Base-by-base conservation (phyloP, 2,888 invertebrate genomes). In the Apamea anceps region DNA sequence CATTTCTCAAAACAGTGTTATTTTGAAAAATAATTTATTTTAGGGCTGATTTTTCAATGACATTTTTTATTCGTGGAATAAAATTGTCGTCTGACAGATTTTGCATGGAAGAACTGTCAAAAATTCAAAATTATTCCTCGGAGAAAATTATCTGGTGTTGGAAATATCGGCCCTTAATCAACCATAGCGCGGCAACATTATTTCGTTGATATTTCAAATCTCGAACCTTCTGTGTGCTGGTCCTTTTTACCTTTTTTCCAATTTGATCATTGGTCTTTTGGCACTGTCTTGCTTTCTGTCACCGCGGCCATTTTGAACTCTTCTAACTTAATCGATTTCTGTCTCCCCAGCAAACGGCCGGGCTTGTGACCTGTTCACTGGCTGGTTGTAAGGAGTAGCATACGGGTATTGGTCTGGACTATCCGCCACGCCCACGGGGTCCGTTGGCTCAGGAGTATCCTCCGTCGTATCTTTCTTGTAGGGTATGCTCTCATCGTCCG, bases 401-500 rank as follows among this genome's bases (percentile, higher is more conserved):
- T 95, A 95, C 0, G 92, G 91, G 74, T 91, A 95, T 0, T 88
- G 91, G 2, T 90, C 88, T n/a, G 84, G 84, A 60, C 89, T 92
- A 73, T 94, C 95, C 0, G 94, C 93, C 72, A 95, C 93, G 75
- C 94, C 93, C 3, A 96, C 92, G 0, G 94, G 91, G 0, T 96
- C 96, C 0, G 95, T 93, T 0, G 96, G 96, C 68, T 94, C 93
- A 0, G 97, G 97, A 62, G 94, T 95, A 80, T 96, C 96, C 85
- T 96, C 96, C 0, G 92, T 89, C 1, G 93, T 86, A 78, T 96
- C 96, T 84, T 96, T 97, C 92, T 97, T 97, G 93, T 97, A 97
- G 0, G 96, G 96, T 68, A 97, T 94, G 85, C 96, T 96, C 7
- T 97, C 96, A 76, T 96, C 96, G 73, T 97, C 97, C 0, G 96